Evolutionary conservation across 2,888 invertebrate species (phyloP).

Genomic region (Drosophila yooni): DNA sequence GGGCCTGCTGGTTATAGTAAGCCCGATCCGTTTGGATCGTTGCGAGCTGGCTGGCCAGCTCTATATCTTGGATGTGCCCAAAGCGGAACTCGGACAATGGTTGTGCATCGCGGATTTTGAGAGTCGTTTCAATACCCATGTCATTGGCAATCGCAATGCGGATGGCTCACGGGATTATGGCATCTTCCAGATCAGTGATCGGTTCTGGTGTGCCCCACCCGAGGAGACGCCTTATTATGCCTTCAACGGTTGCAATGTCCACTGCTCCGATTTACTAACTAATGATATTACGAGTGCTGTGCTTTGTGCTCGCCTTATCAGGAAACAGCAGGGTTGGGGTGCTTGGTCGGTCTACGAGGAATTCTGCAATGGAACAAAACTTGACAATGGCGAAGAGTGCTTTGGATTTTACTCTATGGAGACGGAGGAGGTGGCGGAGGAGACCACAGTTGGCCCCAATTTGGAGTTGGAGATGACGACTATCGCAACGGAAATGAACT

Average conservation of each 20-base stretch:
- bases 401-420: conserved; percentile 39
- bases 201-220: conserved; percentile 83
- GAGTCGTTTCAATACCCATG: conserved; percentile 85
- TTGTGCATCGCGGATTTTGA: conserved; percentile 82
- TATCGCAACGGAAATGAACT: conserved; percentile 34
- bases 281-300: conserved; percentile 82
- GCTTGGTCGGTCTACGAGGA: conserved; percentile 83
- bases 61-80: conserved; percentile 82
- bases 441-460: not conserved
- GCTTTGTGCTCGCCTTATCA: conserved; percentile 79
- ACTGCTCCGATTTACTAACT: conserved; percentile 79
- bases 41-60: conserved; percentile 81
- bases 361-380: conserved; percentile 77
- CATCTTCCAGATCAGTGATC: conserved; percentile 84
- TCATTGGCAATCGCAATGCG: conserved; percentile 85
- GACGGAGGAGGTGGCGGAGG: not conserved
- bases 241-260: conserved; percentile 82
- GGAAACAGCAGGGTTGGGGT: conserved; percentile 81
- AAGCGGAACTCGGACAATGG: conserved; percentile 79
- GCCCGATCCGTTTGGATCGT: conserved; percentile 65
- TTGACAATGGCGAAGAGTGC: conserved; percentile 61
- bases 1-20: conserved; percentile 14
- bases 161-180: conserved; percentile 86
- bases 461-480: conserved; percentile 33
- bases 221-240: conserved; percentile 60